Conservation (phyloP, 2,888 invertebrate genomes). For the Smittia aterrima region DNA sequence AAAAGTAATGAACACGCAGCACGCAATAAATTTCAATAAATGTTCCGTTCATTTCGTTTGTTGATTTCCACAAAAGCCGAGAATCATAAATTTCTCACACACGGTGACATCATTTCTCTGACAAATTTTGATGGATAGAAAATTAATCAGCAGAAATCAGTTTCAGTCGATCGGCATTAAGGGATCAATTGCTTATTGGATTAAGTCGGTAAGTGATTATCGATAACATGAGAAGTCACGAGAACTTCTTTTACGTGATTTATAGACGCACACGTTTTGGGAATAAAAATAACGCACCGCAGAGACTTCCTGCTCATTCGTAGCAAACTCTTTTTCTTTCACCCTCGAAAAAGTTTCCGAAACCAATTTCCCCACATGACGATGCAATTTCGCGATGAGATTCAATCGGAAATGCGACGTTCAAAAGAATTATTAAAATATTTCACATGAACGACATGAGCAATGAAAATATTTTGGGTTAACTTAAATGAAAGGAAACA, state of each 20-base stretch:
- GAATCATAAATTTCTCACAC: conserved; percentile 9
- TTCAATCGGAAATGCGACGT: too few species aligned
- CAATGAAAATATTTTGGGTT: neutral
- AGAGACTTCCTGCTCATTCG: neutral
- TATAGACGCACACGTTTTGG: conserved; percentile 17
- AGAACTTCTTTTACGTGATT: neutral
- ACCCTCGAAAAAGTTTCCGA: conserved; percentile 14
- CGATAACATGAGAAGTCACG: neutral
- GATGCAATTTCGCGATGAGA: neutral
- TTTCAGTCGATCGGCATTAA: neutral
- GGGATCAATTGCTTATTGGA: conserved; percentile 23
- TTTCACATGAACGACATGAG: neutral
- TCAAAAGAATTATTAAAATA: neutral
- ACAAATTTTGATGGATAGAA: conserved; percentile 39
- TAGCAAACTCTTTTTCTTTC: neutral
- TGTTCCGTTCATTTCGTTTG: neutral
- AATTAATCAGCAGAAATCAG: conserved; percentile 21
- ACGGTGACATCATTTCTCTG: conserved; percentile 13
- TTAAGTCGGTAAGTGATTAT: neutral
- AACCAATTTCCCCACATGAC: conserved; percentile 2
- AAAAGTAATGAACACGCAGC: neutral
- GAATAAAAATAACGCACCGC: conserved; percentile 2
- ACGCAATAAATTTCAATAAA: conserved; percentile 36
- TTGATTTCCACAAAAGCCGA: neutral
- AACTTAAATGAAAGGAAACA: neutral